Evolutionary conservation across 2,797 vertebrate species (phyloP), one percentile per base, ranked within the genome.

Genomic region (Helostoma temminkii): DNA sequence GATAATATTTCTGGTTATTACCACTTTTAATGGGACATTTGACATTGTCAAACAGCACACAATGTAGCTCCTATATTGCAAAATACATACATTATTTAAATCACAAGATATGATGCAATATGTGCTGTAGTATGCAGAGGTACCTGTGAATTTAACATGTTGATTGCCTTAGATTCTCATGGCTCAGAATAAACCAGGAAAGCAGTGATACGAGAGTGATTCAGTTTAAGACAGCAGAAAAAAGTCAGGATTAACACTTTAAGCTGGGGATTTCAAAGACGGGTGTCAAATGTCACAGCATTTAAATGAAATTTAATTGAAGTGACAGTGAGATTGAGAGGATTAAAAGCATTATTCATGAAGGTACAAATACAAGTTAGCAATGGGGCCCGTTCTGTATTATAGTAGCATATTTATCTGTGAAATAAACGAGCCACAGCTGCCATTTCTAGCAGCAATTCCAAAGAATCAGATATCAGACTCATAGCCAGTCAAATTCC

Each of bases 401-500:
- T 66, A 32, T 37, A 25, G 10, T 4, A 71, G 37, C 10, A 5
- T 52, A 58, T 71, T 72, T 68, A 62, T 82, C 65, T 56, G 36
- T 57, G 59, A 66, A 78, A 69, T 46, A 62, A 73, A 65, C 45
- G 50, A 64, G 30, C 39, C 25, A 34, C 45, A 37, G 61, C 58
- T 70, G 34, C 57, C 58, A 58, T 78, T 69, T 71, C 74, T 56
- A 42, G 66, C 43, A 56, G 62, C 30, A 1, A 60, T 19, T 47
- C 55, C 66, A 59, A n/a, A 72, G 55, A 56, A 71, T 77, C 54
- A 64, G 55, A 64, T 80, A 80, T 72, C 28, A 75, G 58, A 71
- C 59, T 56, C 72, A 26, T 52, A 68, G 53, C 67, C 52, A 65
- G 73, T 55, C 57, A 49, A 50, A 67, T 21, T 43, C 57, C 37